Percentiles rank a stretch among this genome's conserved stretches.
Conservation (phyloP, 2,113 vertebrate genomes). For the Taurulus bubalis region DNA sequence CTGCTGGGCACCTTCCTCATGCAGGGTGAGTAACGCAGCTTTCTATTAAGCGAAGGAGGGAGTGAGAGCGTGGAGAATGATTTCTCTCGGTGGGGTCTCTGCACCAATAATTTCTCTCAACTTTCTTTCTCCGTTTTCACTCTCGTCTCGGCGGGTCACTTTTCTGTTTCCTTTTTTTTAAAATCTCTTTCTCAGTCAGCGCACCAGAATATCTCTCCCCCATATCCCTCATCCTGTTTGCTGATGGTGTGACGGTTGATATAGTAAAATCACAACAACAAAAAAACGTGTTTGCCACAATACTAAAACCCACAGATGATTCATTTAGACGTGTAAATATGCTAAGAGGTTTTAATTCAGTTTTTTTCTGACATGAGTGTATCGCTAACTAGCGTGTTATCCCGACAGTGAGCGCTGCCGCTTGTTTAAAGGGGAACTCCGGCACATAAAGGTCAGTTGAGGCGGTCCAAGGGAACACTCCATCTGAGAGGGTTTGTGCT, state of each 20-base stretch:
- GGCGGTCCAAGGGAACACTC: no score
- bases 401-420: not conserved
- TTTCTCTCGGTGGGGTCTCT: no score
- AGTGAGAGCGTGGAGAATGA: not conserved
- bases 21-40: constrained; percentile 85
- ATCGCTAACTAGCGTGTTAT: not conserved
- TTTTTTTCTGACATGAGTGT: not conserved
- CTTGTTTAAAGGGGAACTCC: constrained; percentile 3
- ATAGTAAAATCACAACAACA: not conserved
- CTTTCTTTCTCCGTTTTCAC: not conserved
- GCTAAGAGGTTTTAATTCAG: not conserved
- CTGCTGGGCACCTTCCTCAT: constrained; percentile 94
- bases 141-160: constrained; percentile 3
- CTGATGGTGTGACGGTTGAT: constrained; percentile 4
- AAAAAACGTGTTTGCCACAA: no score
- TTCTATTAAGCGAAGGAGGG: not conserved
- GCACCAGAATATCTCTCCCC: not conserved
- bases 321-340: not conserved
- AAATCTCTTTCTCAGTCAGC: not conserved
- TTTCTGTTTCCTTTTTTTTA: not conserved
- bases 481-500: no score
- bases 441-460: not conserved
- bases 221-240: constrained; percentile 1
- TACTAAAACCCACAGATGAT: not conserved
- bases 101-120: no score